Base-by-base conservation (phyloP, 2,888 invertebrate species). In the Nowickia ferox region DNA sequence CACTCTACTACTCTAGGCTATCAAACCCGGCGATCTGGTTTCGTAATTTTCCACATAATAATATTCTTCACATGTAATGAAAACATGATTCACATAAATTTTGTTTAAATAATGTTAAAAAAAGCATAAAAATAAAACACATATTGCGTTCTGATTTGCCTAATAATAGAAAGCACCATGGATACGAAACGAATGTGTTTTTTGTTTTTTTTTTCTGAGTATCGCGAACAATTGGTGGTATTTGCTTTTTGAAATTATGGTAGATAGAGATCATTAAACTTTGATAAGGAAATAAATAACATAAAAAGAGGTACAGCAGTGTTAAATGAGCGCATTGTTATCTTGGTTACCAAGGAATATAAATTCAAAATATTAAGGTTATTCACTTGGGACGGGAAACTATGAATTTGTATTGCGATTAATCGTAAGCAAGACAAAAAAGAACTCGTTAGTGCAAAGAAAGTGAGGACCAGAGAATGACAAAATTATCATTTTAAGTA, bases 81-180 rank as follows among this genome's bases (percentile, higher is more conserved):
- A 84, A 84, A 84, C 83, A 84, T 84, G 83, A 72, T 84, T 84
- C 77, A 53, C 83, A 84, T 84, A 78, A 84, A 84, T 84, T 84
- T 84, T 59, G 55, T 72, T 30, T 15, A 59, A 74, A 76, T 69
- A 82, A 57, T 42, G 13, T 46, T 72, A 66, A 46, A 76, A 77
- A 72, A 42, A 66, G 63, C 61, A 74, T 19, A 74, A 72, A 53
- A 65, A 63, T 11, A 19, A 66, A 51, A 61, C 61, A 61, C 61
- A 51, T 53, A 68, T 78, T 66, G 59, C 66, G 77, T 74, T 78
- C 59, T 84, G 59, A 40, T 82, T 72, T 61, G 42, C 15, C 51
- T 61, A 15, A 75, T 59, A 74, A 75, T 61, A 75, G 53, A 59
- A 72, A 40, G 10, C 53, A 55, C 9, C n/a, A 59, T 15, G 51